Evolutionary conservation across 2,888 invertebrate species (phyloP).

Genomic region (Drosophila mayaguana): DNA sequence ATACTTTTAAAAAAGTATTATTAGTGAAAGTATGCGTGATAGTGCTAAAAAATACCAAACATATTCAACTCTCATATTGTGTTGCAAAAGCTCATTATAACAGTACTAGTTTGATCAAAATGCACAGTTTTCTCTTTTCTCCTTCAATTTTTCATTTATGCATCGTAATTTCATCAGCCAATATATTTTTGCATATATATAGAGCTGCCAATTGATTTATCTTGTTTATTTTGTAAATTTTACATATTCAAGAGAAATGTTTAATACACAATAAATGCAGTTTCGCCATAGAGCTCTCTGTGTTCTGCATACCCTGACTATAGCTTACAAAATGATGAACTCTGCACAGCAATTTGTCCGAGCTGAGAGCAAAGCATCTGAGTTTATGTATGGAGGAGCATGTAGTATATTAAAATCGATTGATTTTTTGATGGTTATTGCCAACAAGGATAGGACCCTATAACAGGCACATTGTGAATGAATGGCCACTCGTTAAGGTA

Average conservation of each 20-base stretch:
- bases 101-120: background rate
- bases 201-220: background rate
- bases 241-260: background rate
- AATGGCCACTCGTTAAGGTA: slow-evolving; percentile 59
- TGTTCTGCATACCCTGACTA: slow-evolving; percentile 2
- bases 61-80: background rate
- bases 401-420: slow-evolving; percentile 67
- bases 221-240: background rate
- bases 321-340: slow-evolving; percentile 12
- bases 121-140: background rate
- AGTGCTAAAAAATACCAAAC: background rate
- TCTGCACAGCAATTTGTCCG: slow-evolving; percentile 1
- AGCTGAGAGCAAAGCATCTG: slow-evolving; percentile 7
- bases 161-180: background rate
- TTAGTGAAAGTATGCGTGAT: background rate
- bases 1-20: background rate
- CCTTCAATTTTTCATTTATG: background rate
- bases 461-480: slow-evolving; percentile 34
- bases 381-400: slow-evolving; percentile 23
- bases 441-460: slow-evolving; percentile 19
- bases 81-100: background rate
- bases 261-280: slow-evolving; percentile 1
- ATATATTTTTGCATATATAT: background rate
- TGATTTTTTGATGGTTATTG: slow-evolving; percentile 53
- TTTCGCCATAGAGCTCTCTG: background rate